phyloP scores from a whole-genome alignment of 2,888 invertebrate genomes.

The Trichacis sp. region DNA sequence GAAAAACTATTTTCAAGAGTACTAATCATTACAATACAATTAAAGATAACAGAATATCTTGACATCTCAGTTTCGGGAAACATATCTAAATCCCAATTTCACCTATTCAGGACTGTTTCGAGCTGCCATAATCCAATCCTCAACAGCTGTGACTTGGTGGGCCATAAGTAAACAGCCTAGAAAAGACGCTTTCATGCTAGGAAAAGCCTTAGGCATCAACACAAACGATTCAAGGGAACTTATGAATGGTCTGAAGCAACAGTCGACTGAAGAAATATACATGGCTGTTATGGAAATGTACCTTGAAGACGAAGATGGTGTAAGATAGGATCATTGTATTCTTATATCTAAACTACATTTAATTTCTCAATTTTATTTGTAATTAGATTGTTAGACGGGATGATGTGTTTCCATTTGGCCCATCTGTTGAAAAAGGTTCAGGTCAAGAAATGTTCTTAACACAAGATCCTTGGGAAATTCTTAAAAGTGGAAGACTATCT shows the following conservation, averaged over 20 bases:
- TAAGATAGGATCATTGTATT: background rate
- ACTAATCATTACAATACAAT: too few relatives aligned
- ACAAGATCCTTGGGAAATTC: conserved; percentile 57
- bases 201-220: conserved; percentile 53
- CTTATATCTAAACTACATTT: too few relatives aligned
- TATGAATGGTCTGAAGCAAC: conserved; percentile 51
- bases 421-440: conserved; percentile 53
- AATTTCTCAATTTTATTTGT: too few relatives aligned
- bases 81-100: too few relatives aligned
- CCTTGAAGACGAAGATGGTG: conserved; percentile 7
- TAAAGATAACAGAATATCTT: too few relatives aligned
- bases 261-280: conserved; percentile 47
- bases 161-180: conserved; percentile 48
- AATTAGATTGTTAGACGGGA: conserved; percentile 5
- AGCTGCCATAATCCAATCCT: conserved; percentile 56
- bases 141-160: conserved; percentile 52
- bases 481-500: conserved; percentile 54
- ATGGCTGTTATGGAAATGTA: conserved; percentile 9
- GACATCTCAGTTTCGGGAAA: too few relatives aligned
- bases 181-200: conserved; percentile 56
- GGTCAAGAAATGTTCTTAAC: conserved; percentile 61
- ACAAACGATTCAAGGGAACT: conserved; percentile 54
- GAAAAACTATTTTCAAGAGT: too few relatives aligned
- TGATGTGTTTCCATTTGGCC: conserved; percentile 48
- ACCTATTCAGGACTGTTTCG: conserved; percentile 59